These are phyloP conservation scores for Microtus richardsoni DNA, from an alignment of 2,113 vertebrate genomes.

Conservation along the genomic window DNA sequence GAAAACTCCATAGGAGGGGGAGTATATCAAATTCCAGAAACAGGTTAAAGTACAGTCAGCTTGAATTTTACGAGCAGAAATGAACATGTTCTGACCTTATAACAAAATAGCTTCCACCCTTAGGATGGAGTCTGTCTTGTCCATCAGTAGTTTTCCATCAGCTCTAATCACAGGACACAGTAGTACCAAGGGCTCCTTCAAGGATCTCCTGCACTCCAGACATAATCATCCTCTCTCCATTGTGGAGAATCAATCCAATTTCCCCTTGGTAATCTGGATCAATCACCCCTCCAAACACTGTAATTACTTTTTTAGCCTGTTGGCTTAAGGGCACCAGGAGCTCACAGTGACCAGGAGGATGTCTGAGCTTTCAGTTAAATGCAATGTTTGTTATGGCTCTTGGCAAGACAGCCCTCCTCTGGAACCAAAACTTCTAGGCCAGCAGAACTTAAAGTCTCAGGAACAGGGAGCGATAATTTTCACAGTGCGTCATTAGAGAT, in stretches of 20 bases:
- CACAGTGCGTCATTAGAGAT: not conserved
- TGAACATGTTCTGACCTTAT: not conserved
- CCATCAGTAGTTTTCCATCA: not conserved
- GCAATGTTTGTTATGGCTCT: not conserved
- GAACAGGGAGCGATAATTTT: not conserved
- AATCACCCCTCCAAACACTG: not conserved
- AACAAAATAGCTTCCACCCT: not conserved
- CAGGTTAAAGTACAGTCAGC: not conserved
- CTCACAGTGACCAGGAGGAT: not conserved
- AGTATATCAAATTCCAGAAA: not conserved
- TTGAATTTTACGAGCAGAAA: not conserved
- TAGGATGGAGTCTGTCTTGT: not conserved
- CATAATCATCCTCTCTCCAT: not conserved
- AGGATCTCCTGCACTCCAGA: not conserved
- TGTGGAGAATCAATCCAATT: not conserved
- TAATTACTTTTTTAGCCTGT: not conserved
- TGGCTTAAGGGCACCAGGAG: not conserved
- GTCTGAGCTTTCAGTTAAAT: not conserved
- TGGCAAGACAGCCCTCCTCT: not conserved
- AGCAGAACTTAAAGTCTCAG: not conserved
- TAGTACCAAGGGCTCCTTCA: not conserved
- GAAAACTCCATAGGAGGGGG: not conserved
- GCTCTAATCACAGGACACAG: not conserved
- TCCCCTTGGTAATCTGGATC: not conserved
- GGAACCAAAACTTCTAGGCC: not conserved